A percentile compares a stretch with the other conserved stretches of the same genome.
Conservation (phyloP, 2,797 vertebrate genomes). For the Sylvilagus floridanus region DNA sequence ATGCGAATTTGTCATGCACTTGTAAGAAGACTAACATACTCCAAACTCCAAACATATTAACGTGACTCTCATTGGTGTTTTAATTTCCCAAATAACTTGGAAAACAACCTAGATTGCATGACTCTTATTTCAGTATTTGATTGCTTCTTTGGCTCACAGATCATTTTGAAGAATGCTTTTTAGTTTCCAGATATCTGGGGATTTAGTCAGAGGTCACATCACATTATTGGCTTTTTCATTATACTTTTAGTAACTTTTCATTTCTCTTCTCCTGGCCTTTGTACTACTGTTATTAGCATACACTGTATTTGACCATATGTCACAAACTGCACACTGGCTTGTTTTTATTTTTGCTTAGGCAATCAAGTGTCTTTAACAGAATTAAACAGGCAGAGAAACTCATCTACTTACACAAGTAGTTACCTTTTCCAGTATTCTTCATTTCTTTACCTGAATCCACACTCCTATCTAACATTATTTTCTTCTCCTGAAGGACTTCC, state of each 20-base stretch:
- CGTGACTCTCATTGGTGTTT: background rate
- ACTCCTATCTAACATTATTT: background rate
- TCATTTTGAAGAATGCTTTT: background rate
- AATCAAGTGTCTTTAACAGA: background rate
- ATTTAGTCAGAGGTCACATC: background rate
- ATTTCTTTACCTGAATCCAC: background rate
- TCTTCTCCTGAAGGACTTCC: background rate
- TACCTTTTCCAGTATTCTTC: background rate
- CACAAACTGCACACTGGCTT: background rate
- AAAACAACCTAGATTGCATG: background rate
- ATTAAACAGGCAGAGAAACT: background rate
- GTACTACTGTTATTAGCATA: background rate
- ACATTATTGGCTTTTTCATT: background rate
- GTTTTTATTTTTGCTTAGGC: background rate
- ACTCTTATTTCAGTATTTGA: background rate
- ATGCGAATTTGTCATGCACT: background rate
- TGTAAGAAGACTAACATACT: background rate
- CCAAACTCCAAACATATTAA: background rate
- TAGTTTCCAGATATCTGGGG: background rate
- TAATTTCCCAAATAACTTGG: constrained; percentile 9
- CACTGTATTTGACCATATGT: background rate
- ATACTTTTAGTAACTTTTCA: background rate
- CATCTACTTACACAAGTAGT: background rate
- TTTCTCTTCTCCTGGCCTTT: background rate
- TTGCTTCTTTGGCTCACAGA: background rate